Evolutionary conservation across 2,113 vertebrate genomes (phyloP).

Genomic region (Corydoras sp.): DNA sequence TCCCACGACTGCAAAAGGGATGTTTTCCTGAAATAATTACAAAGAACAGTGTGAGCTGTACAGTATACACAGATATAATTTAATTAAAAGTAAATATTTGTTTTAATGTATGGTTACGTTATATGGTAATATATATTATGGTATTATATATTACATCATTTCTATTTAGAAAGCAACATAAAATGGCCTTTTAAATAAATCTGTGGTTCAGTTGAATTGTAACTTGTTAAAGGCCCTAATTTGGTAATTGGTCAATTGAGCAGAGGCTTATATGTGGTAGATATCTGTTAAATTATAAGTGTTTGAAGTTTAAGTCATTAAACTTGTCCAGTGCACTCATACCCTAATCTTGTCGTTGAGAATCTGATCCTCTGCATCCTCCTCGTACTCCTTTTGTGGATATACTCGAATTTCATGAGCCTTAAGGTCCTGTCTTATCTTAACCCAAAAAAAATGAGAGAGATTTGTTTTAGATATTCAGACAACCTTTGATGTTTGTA

Average conservation of each 20-base stretch:
- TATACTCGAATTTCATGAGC: constrained; percentile 79
- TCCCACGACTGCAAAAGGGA: constrained; percentile 92
- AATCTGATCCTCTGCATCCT: constrained; percentile 74
- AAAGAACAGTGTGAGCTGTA: neutral
- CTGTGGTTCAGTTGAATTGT: too few relatives aligned
- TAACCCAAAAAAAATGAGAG: constrained; percentile 14
- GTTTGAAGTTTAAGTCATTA: too few relatives aligned
- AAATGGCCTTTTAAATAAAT: too few relatives aligned
- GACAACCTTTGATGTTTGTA: neutral
- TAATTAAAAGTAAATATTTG: too few relatives aligned
- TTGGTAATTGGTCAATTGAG: too few relatives aligned
- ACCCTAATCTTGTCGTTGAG: constrained; percentile 88
- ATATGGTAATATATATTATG: too few relatives aligned
- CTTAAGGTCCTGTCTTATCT: constrained; percentile 86
- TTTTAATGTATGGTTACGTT: too few relatives aligned
- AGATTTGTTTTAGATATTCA: constrained; percentile 29
- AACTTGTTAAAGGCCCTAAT: too few relatives aligned
- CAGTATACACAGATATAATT: neutral
- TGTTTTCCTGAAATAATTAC: constrained; percentile 70
- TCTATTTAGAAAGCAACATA: too few relatives aligned
- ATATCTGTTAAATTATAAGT: too few relatives aligned
- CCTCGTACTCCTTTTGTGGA: constrained; percentile 82
- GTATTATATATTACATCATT: too few relatives aligned
- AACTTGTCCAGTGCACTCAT: constrained; percentile 26
- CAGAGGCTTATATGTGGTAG: too few relatives aligned